Conservation (phyloP, 2,113 vertebrate genomes). For the Zosterops pallidus region DNA sequence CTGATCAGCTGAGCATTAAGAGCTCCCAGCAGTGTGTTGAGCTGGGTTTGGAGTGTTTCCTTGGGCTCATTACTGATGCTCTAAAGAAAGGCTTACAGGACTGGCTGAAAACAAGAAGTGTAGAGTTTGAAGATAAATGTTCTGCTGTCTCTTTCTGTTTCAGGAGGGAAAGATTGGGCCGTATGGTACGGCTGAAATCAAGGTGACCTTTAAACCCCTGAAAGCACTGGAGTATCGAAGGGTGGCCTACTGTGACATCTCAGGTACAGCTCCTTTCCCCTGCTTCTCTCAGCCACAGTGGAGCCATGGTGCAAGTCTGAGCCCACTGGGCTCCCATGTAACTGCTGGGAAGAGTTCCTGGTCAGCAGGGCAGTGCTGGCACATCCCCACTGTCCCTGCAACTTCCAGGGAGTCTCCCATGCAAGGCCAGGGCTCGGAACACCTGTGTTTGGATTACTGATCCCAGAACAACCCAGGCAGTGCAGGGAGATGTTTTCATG, state of each 20-base stretch:
- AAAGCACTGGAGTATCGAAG: conserved; percentile 79
- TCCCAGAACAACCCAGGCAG: background rate
- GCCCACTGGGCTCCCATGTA: accelerated
- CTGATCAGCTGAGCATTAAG: background rate
- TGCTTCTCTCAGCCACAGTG: background rate
- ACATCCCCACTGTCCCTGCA: background rate
- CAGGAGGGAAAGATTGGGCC: conserved; percentile 88
- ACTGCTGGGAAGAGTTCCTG: background rate
- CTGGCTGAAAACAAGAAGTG: background rate
- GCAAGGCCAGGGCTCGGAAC: background rate
- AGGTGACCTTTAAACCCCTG: conserved; percentile 81
- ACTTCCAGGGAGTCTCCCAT: background rate
- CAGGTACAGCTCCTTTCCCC: conserved; percentile 74
- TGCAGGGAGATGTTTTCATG: background rate
- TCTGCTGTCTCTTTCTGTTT: conserved; percentile 26
- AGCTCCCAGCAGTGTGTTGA: background rate
- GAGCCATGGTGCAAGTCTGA: background rate
- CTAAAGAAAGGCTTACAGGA: background rate
- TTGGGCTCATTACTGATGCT: background rate
- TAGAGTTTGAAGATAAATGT: background rate
- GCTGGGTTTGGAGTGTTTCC: background rate
- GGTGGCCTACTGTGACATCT: conserved; percentile 83
- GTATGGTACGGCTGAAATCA: conserved; percentile 74
- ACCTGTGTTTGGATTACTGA: background rate
- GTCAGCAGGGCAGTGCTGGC: background rate